phyloP scores from a whole-genome alignment of 2,888 invertebrate genomes.

The Scaptomyza caliginosa region DNA sequence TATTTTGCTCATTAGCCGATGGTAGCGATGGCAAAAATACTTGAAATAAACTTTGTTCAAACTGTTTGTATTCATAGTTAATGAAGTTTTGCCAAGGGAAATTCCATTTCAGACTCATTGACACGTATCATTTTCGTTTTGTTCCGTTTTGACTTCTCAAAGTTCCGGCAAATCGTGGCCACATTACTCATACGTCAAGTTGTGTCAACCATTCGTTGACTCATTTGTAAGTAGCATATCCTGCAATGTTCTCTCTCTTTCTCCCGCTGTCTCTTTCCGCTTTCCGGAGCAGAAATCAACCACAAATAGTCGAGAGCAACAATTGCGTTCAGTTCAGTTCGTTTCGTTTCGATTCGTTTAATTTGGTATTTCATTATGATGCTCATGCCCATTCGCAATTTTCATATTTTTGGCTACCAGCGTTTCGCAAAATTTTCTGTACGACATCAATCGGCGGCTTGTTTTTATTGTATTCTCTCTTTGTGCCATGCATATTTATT shows the following conservation, averaged over 20 bases:
- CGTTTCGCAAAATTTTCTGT: conserved; percentile 16
- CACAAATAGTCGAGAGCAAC: conserved; percentile 9
- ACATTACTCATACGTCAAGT: conserved; percentile 28
- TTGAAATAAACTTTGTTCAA: no score
- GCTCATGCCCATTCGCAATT: conserved; percentile 34
- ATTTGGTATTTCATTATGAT: conserved; percentile 31
- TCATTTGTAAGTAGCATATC: conserved; percentile 24
- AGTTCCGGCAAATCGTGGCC: neutral
- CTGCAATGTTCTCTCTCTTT: conserved; percentile 10
- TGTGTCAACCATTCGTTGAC: conserved; percentile 5
- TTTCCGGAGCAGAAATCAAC: conserved; percentile 5
- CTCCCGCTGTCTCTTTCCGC: neutral
- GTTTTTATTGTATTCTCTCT: conserved; percentile 52
- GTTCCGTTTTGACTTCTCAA: conserved; percentile 6
- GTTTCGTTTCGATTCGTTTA: conserved; percentile 29
- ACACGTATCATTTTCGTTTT: neutral
- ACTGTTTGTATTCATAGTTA: no score
- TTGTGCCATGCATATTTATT: conserved; percentile 48
- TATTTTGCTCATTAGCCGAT: neutral
- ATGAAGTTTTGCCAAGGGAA: no score
- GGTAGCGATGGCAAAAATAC: neutral
- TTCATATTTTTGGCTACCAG: conserved; percentile 27
- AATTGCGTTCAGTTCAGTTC: conserved; percentile 15
- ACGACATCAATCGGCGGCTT: conserved; percentile 51
- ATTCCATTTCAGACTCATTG: neutral